A percentile compares a stretch with the other conserved stretches of the same genome.
These are phyloP conservation scores for Parauchenoglanis punctatus DNA, from an alignment of 2,797 vertebrate genomes.

Conservation along the genomic window DNA sequence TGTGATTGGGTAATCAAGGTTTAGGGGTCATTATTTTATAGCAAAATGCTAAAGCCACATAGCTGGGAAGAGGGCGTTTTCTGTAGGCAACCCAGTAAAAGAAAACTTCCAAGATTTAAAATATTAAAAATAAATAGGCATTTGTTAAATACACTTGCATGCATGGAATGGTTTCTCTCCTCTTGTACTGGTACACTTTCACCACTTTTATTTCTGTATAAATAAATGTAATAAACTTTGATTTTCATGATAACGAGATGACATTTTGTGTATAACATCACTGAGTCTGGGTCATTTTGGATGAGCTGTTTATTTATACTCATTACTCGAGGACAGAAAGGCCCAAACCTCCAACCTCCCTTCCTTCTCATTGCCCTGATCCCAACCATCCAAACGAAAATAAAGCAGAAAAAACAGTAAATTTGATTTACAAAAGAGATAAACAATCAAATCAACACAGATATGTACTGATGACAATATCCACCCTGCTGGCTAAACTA, in stretches of 20 bases:
- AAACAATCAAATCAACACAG: conserved; percentile 66
- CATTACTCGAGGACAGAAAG: conserved; percentile 78
- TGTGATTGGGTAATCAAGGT: background rate
- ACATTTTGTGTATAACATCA: conserved; percentile 3
- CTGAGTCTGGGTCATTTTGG: conserved; percentile 39
- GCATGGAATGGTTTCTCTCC: background rate
- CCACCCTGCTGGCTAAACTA: conserved; percentile 68
- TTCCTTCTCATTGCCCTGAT: conserved; percentile 37
- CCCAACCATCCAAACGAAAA: conserved; percentile 61
- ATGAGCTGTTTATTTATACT: conserved; percentile 69
- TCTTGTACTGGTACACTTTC: background rate
- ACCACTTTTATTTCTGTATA: background rate
- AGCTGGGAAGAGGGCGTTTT: background rate
- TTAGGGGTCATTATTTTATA: background rate
- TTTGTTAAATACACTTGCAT: background rate
- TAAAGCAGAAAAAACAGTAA: conserved; percentile 58
- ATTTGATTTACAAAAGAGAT: conserved; percentile 75
- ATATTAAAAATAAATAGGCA: background rate
- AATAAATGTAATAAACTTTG: background rate
- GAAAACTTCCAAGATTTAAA: background rate
- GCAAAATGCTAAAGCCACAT: background rate
- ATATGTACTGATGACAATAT: conserved; percentile 69
- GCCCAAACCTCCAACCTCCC: conserved; percentile 61
- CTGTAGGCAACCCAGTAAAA: background rate
- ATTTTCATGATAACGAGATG: background rate